Conservation (phyloP, 2,797 vertebrate genomes). For the Helarctos malayanus region DNA sequence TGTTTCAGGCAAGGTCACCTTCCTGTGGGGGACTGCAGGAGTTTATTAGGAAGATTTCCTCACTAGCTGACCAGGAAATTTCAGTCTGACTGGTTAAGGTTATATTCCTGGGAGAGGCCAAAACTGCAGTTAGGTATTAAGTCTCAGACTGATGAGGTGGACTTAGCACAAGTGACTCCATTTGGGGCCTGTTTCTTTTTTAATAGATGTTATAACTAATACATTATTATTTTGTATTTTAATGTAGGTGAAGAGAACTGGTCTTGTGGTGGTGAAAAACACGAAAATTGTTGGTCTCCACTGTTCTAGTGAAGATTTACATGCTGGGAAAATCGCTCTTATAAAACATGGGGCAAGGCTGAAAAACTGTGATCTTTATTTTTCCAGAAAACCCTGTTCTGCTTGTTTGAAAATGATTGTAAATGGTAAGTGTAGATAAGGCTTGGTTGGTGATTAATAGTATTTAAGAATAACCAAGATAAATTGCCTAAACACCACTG, state of each 20-base stretch:
- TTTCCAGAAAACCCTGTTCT: slow-evolving; percentile 97
- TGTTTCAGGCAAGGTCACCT: background rate
- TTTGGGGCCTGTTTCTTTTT: background rate
- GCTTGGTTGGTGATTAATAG: slow-evolving; percentile 24
- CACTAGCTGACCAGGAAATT: background rate
- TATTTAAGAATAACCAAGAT: background rate
- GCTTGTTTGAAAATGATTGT: slow-evolving; percentile 98
- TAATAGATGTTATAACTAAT: slow-evolving; percentile 40
- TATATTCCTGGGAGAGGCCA: background rate
- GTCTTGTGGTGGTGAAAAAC: slow-evolving; percentile 95
- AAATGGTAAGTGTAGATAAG: slow-evolving; percentile 92
- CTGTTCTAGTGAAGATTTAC: slow-evolving; percentile 94
- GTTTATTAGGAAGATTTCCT: background rate
- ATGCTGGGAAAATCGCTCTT: slow-evolving; percentile 96
- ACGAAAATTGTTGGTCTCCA: slow-evolving; percentile 95
- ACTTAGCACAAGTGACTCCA: background rate
- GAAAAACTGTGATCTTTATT: slow-evolving; percentile 95
- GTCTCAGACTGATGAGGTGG: background rate
- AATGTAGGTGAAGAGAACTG: slow-evolving; percentile 91
- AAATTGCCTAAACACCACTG: background rate
- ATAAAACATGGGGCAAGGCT: slow-evolving; percentile 94
- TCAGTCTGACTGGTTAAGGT: background rate
- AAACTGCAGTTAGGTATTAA: background rate
- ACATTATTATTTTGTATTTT: slow-evolving; percentile 74
- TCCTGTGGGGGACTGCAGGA: background rate